These are phyloP conservation scores for zebrafish (Danio rerio) DNA, from an alignment of 2,113 vertebrate species.

Conservation along the genomic window DNA sequence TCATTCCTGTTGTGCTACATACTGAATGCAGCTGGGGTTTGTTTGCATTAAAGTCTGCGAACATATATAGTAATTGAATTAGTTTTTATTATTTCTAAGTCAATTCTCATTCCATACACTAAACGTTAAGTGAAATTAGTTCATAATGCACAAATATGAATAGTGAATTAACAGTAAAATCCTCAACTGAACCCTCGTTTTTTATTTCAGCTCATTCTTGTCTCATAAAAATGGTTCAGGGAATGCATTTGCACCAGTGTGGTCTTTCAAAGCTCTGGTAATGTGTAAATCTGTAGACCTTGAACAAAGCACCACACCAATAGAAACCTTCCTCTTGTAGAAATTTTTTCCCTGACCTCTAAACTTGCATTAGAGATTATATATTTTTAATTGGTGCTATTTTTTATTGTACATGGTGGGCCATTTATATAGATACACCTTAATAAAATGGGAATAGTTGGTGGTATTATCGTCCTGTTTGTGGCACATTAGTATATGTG, in stretches of 20 bases:
- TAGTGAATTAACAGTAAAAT: neutral
- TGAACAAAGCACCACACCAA: neutral
- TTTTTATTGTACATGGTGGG: no score
- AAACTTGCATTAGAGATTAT: neutral
- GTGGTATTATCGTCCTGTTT: no score
- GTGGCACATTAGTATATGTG: no score
- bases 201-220: constrained; percentile 6
- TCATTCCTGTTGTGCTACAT: neutral
- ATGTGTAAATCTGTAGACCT: constrained; percentile 3
- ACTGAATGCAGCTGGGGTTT: neutral
- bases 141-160: no score
- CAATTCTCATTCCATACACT: neutral
- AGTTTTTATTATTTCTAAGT: neutral
- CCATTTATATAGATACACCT: no score
- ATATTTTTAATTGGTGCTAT: neutral
- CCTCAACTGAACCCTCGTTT: neutral
- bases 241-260: neutral
- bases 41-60: neutral
- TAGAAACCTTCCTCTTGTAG: neutral
- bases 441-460: no score
- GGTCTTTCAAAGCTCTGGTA: neutral
- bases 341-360: neutral
- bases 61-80: neutral
- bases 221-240: constrained; percentile 7
- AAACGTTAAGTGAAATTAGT: neutral